phyloP scores from a whole-genome alignment of 2,888 invertebrate genomes.

The Uloborus plumipes region DNA sequence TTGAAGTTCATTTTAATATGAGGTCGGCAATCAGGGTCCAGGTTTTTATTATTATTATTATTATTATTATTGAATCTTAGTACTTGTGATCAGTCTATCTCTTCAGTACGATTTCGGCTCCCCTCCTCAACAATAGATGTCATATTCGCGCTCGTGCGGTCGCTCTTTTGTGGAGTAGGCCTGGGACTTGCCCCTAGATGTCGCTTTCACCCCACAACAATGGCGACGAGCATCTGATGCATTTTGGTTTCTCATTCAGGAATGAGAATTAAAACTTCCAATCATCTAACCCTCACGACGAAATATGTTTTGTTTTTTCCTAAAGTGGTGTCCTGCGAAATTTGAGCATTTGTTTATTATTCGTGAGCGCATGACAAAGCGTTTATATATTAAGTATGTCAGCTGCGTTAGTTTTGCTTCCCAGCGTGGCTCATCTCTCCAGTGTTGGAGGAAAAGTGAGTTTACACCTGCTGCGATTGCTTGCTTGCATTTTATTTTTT shows the following conservation, averaged over 20 bases:
- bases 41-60: no score
- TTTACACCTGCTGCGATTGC: not conserved
- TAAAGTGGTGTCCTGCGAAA: not conserved
- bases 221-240: not conserved
- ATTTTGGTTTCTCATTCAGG: not conserved
- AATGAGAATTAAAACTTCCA: not conserved
- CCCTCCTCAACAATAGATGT: no score
- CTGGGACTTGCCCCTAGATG: conserved; percentile 22
- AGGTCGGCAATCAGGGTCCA: no score
- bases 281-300: not conserved
- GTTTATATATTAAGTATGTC: conserved; percentile 16
- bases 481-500: not conserved
- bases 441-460: conserved; percentile 29
- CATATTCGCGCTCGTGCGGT: no score
- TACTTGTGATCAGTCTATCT: no score
- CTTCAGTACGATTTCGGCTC: no score
- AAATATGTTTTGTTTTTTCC: not conserved
- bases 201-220: conserved; percentile 34
- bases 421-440: conserved; percentile 13
- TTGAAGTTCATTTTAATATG: no score
- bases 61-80: no score
- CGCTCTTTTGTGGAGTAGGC: not conserved
- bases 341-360: not conserved
- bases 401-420: conserved; percentile 35
- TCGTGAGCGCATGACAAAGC: not conserved